Evolutionary conservation across 2,797 vertebrate species (phyloP), one percentile per base, ranked within the genome.

Genomic region (Acipenser oxyrinchus): DNA sequence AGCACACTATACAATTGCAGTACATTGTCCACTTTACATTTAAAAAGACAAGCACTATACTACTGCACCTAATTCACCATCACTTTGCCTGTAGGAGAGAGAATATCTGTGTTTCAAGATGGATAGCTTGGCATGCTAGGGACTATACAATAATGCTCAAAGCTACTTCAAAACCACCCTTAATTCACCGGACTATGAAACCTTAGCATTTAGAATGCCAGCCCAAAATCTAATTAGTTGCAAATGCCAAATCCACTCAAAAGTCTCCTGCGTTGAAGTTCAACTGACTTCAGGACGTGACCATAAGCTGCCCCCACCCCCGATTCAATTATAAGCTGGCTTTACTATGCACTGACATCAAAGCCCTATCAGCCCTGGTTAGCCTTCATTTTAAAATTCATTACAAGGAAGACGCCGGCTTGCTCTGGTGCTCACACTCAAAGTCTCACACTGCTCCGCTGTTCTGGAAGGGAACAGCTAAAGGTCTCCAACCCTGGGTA

Each of bases 161-260:
- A 70, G 69, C 60, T 49, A 51, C 9, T 63, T 60, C 8, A 63
- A 52, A 48, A 48, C 18, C 48, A 62, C 60, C 60, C 12, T 53
- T 6, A 15, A 18, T 63, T 66, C 60, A 62, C 64, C 6, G 60
- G 52, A 60, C 60, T 12, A 61, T 63, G 10, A 63, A 63, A 66
- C 18, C 51, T 48, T 55, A 51, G 13, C 13, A 62, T 62, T 66
- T 52, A 13, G 51, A 15, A 23, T 48, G 55, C 48, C 48, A 66
- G 23, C 48, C 65, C 13, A 10, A 59, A 66, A 66, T 66, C 53
- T 66, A 55, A 66, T 66, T 59, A 66, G 53, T 48, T 49, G 11
- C 48, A 62, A 55, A 62, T 53, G 65, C 53, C 37, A 66, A 57
- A 68, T 66, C 53, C 12, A 49, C 18, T 60, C 13, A 15, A 37